Base-by-base conservation (phyloP, 2,888 invertebrate species). In the Metallyticus violacea region DNA sequence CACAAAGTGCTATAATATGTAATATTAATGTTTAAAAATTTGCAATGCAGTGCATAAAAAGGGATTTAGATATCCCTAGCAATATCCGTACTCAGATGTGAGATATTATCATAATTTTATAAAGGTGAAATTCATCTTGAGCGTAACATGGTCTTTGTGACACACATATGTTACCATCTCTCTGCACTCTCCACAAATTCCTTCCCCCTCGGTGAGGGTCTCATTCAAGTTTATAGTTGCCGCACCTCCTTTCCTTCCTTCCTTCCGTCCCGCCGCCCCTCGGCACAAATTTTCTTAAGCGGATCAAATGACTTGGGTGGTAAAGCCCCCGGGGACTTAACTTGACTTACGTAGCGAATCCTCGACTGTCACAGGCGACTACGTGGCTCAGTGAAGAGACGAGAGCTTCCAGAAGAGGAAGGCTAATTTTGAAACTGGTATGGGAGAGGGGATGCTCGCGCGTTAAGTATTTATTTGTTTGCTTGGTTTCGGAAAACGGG, bases 251-350 rank as follows among this genome's bases (percentile, higher is more conserved):
- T 27, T 77, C 27, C 26, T 78, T 83, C 83, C 62, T n/a, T 40
- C 76, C 62, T n/a, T n/a, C 86, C 28, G 27, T 77, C 27, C 26
- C 28, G 79, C 83, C 62, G 26, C 78, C 81, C 83, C 88, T 87
- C 86, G 82, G 88, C 87, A 87, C 88, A 88, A 88, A 88, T 88
- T 88, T 88, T 88, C 87, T 88, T 88, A 88, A 88, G 85, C 88
- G 87, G 88, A 87, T 87, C 87, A 87, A 87, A 87, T 86, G 87
- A 87, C 87, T 87, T 84, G 87, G 87, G 82, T 81, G 87, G 87
- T 84, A 87, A 87, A 87, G 87, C 87, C 83, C 76, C 76, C 82
- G 62, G 40, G 85, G 87, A 85, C 87, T 87, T 87, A 87, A 86
- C 77, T 86, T 87, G 87, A 87, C 87, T 87, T 87, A 87, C 85